Evolutionary conservation across 2,113 vertebrate species (phyloP).

Genomic region (Aptenodytes patagonicus): DNA sequence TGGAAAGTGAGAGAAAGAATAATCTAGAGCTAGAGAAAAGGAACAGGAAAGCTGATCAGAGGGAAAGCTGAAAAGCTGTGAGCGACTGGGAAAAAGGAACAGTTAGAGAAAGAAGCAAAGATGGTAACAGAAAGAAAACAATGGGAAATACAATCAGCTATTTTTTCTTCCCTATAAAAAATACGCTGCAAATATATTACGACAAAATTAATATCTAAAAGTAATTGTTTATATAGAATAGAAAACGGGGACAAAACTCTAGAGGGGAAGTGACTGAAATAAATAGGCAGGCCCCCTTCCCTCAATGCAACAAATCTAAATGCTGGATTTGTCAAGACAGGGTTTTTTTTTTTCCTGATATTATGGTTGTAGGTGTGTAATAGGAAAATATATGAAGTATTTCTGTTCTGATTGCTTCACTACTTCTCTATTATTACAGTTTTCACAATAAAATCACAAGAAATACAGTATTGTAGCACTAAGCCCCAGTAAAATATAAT

Average conservation of each 20-base stretch:
- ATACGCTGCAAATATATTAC: background rate
- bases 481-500: background rate
- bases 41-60: constrained; percentile 45
- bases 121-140: constrained; percentile 10
- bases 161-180: constrained; percentile 22
- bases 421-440: background rate
- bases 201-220: background rate
- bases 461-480: background rate
- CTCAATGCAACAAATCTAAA: background rate
- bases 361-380: background rate
- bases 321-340: background rate
- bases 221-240: background rate
- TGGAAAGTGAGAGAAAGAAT: background rate
- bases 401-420: background rate
- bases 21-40: constrained; percentile 9
- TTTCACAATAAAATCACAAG: background rate
- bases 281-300: background rate
- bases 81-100: constrained; percentile 3
- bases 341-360: background rate
- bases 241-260: background rate
- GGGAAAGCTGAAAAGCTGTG: constrained; percentile 42
- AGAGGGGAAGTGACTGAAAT: background rate
- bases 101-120: background rate
- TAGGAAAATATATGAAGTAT: background rate
- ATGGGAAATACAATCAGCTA: background rate